These are phyloP conservation scores for Siniperca scherzeri DNA, from an alignment of 2,797 vertebrate species.

Conservation along the genomic window DNA sequence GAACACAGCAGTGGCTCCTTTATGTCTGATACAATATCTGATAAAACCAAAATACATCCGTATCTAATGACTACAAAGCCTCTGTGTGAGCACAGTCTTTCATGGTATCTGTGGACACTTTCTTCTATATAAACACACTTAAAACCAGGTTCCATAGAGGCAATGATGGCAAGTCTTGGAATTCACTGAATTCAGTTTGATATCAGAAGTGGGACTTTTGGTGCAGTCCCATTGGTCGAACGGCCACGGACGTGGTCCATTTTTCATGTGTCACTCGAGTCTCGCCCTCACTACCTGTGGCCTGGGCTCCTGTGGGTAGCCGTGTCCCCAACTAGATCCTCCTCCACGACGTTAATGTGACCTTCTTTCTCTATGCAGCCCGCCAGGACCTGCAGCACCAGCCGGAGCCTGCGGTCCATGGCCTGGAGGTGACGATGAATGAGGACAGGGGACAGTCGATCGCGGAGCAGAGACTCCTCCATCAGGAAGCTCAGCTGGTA, in stretches of 20 bases:
- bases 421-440: constrained; percentile 93
- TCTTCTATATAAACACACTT: constrained; percentile 69
- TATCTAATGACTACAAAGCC: constrained; percentile 71
- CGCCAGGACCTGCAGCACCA: constrained; percentile 90
- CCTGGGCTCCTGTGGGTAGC: constrained; percentile 80
- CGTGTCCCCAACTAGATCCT: constrained; percentile 85
- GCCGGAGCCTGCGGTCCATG: constrained; percentile 93
- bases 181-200: constrained; percentile 95
- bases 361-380: constrained; percentile 94
- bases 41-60: constrained; percentile 72
- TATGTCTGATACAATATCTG: constrained; percentile 61
- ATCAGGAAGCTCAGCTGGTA: constrained; percentile 93
- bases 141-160: constrained; percentile 75
- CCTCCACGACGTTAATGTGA: constrained; percentile 89
- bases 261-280: constrained; percentile 31
- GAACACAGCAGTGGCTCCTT: constrained; percentile 65
- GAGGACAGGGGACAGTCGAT: constrained; percentile 92
- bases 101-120: constrained; percentile 45
- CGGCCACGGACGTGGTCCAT: constrained; percentile 53
- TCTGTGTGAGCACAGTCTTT: constrained; percentile 65
- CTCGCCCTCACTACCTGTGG: constrained; percentile 92
- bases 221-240: constrained; percentile 54
- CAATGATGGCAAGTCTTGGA: constrained; percentile 87
- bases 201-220: constrained; percentile 67
- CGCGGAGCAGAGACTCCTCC: constrained; percentile 92